phyloP scores from a whole-genome alignment of 1,140 invertebrate species.

The Aporrectodea caliginosa region DNA sequence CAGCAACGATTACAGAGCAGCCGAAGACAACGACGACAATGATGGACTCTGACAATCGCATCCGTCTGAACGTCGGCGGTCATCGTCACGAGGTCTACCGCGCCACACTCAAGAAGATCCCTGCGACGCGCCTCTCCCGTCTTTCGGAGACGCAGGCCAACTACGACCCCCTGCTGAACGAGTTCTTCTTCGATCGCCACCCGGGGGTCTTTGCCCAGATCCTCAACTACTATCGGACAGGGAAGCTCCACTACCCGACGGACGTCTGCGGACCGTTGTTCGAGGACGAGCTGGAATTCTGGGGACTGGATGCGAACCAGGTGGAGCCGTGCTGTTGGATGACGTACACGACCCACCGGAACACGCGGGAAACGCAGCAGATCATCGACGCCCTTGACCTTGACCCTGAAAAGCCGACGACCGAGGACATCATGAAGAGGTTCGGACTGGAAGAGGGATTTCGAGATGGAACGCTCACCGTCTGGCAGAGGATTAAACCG shows the following conservation, averaged over 20 bases:
- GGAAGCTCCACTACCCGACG: constrained; percentile 49
- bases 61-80: constrained; percentile 94
- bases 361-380: constrained; percentile 51
- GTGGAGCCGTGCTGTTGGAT: constrained; percentile 56
- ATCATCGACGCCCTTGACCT: constrained; percentile 43
- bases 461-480: constrained; percentile 32
- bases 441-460: constrained; percentile 50
- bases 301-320: constrained; percentile 55
- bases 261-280: constrained; percentile 55
- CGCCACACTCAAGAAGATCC: constrained; percentile 53
- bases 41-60: constrained; percentile 21
- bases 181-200: constrained; percentile 56
- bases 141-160: constrained; percentile 50
- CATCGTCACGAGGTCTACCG: constrained; percentile 93
- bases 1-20: no score
- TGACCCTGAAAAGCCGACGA: constrained; percentile 34
- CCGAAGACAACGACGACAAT: no score
- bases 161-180: constrained; percentile 48
- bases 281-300: constrained; percentile 55
- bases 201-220: constrained; percentile 54
- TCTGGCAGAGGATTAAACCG: constrained; percentile 43
- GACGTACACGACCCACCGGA: constrained; percentile 45
- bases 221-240: constrained; percentile 54
- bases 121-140: constrained; percentile 52
- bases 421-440: constrained; percentile 33